Base-by-base conservation (phyloP, 2,888 invertebrate genomes). In the Apodemia duryi region DNA sequence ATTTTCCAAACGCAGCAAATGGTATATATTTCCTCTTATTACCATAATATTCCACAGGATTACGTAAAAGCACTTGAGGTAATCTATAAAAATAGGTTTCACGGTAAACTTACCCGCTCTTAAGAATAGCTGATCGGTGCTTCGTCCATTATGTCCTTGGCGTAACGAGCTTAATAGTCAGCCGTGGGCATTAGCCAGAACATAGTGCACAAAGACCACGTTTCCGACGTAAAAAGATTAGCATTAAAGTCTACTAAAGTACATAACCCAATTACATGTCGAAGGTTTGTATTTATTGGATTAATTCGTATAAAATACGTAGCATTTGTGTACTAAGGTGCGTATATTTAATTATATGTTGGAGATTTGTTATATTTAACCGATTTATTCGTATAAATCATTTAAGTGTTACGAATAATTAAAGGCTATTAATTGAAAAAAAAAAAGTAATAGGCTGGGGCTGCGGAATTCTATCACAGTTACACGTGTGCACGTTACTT, bases 201-300 rank as follows among this genome's bases (percentile, higher is more conserved):
- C 29, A 62, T 60, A 64, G 46, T 32, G 60, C 32, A 64, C 32
- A 28, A 38, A 61, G 64, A 41, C 51, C 49, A 21, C n/a, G 61
- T 63, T 38, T 66, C 63, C 66, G 54, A 57, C 57, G 63, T 70
- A 69, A 70, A 68, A 66, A 69, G 70, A 69, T 70, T 70, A 71
- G 62, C 66, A 67, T 70, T 63, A 66, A 66, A 66, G 66, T 63
- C 61, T 62, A 63, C 63, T 70, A 65, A 66, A 70, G 64, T 63
- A 68, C 67, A 62, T 70, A 71, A 70, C 65, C 64, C 66, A 70
- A 70, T 70, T 70, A 70, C 61, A 63, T 62, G 64, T 67, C 65
- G 65, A 67, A 69, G 61, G 63, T 68, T 64, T 61, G 60, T 60
- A 60, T 65, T 70, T 70, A 71, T 68, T 68, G 66, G 68, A 69